Evolutionary conservation across 2,113 vertebrate genomes (phyloP).

Genomic region (Coturnix japonica): DNA sequence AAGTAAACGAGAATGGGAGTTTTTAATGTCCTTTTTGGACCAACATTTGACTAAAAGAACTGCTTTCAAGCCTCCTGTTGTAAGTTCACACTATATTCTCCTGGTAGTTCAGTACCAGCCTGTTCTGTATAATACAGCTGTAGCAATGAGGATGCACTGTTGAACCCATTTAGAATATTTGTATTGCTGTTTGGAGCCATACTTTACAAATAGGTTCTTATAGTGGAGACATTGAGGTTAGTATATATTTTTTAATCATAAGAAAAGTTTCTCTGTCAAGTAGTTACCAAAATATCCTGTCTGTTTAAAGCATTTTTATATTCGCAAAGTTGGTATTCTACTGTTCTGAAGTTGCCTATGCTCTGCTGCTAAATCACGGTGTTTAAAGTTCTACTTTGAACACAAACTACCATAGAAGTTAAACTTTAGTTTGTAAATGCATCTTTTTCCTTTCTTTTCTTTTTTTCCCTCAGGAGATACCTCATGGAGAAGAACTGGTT

Average conservation of each 20-base stretch:
- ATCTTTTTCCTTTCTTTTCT: rapidly evolving
- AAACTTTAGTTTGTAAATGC: background rate
- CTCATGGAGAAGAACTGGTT: background rate
- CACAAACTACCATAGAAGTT: background rate
- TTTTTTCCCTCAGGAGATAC: background rate
- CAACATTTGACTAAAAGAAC: background rate
- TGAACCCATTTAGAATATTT: background rate
- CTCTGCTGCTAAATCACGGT: background rate
- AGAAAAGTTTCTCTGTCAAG: background rate
- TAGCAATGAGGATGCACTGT: background rate
- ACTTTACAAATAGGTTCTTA: background rate
- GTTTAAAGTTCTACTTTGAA: background rate
- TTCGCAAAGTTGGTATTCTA: background rate
- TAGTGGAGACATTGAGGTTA: background rate
- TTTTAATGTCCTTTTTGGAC: background rate
- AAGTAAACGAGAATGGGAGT: background rate
- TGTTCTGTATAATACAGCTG: background rate
- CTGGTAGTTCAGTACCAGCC: background rate
- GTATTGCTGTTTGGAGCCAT: background rate
- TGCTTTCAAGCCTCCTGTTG: background rate
- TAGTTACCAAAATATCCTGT: background rate
- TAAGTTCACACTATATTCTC: background rate
- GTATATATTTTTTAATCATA: background rate
- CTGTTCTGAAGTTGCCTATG: background rate
- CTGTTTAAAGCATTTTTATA: background rate